Base-by-base conservation (phyloP, 92 coral and sea anemone genomes). In the Umimayanthus chanpuru region DNA sequence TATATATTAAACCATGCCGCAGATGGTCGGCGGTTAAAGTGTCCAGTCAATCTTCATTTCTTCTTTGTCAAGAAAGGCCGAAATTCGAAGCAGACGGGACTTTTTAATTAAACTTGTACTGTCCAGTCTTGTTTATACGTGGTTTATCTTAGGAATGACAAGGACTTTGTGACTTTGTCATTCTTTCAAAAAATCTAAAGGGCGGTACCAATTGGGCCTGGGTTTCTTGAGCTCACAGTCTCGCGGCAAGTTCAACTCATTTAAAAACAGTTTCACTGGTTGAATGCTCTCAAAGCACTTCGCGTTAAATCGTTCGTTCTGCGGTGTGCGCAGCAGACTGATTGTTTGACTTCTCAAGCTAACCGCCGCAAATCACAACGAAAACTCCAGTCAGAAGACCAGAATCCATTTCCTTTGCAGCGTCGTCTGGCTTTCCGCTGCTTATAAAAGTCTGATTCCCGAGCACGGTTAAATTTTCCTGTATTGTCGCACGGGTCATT, bases 61-160 rank as follows among this genome's bases (percentile, higher is more conserved):
- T 61, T 61, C 73, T 47, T 70, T 67, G 30, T 47, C 38, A 49
- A 20, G 82, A 29, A 44, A 39, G 25, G 67, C 73, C 87, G 43
- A 68, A 68, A 83, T 26, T 68, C 28, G 41, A 30, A 43, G 67
- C 43, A 44, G 76, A 65, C 28, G 23, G 53, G 28, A 36, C 29
- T 26, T 65, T 28, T 67, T 41, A 68, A 43, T 83, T 67, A 83
- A 70, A 50, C 44, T 16, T 47, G 23, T 40, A 9, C 10, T 25
- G 86, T 66, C 76, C 26, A 26, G 77, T 83, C 36, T 83, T 25
- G 87, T 68, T 81, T 68, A 47, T 70, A 40, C 28, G 58, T 83
- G 41, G 25, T 8, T 83, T 43, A 25, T 82, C 53, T 39, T 1
- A 30, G 38, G 68, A 83, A 47, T 66, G 86, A 65, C 58, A 70